Evolutionary conservation across 53 echinoderm and acorn worm species (phyloP), one percentile per base, ranked within the genome.

Genomic region (Echinarachnius parma): DNA sequence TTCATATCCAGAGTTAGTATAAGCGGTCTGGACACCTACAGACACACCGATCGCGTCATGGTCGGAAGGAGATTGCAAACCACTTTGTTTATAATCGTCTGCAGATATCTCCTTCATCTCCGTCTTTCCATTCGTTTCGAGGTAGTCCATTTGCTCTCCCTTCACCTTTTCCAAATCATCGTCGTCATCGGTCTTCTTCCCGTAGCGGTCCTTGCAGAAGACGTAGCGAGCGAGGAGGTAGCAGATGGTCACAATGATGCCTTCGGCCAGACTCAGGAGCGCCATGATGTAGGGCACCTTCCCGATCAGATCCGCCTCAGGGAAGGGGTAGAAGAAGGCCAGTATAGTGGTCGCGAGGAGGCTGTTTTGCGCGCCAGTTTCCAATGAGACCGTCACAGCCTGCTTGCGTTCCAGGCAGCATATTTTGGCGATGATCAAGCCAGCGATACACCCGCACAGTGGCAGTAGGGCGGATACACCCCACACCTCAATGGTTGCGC

Each of bases 321-420:
- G 89, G 9, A 59, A 53, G 1, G 89, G 89, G 60, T 85, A 89
- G 53, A 85, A 81, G 10, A 85, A 67, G n/a, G 75, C 72, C 47
- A 89, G 36, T 72, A 89, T 85, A 29, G 89, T 80, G 28, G 60
- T 61, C 20, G 89, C 89, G 26, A 89, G 72, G 24, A 89, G 77
- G 27, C 80, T 84, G 62, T 89, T 89, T 54, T 89, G 89, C 10
- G 85, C 81, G 15, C 89, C 89, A 1, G 85, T 85, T 55, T 89
- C 89, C 27, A 85, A 42, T 9, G 80, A 85, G 21, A 89, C 77
- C 9, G 89, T 89, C 15, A 84, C 59, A n/a, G 77, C 89, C 31
- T 74, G 53, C 23, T 21, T 46, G 20, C 54, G 66, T 22, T 74
- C 28, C 4, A 81, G 57, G 22, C 81, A 77, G 28, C 56, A 21